phyloP scores from a whole-genome alignment of 2,797 vertebrate genomes.

The Acrossocheilus fasciatus region DNA sequence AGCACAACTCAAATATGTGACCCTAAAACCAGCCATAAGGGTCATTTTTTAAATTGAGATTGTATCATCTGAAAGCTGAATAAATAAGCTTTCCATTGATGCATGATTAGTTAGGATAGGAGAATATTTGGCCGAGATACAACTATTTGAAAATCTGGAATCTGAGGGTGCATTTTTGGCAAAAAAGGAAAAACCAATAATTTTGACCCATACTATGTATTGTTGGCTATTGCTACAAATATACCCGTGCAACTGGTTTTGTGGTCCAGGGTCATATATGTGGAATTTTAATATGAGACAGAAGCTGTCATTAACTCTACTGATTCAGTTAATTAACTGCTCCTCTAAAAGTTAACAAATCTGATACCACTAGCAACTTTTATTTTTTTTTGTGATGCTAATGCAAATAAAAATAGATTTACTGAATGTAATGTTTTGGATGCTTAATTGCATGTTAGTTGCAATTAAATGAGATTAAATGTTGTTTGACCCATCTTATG shows the following conservation, averaged over 20 bases:
- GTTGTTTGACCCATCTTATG: not conserved
- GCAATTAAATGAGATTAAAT: not conserved
- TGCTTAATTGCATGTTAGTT: not conserved
- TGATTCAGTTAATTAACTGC: not conserved
- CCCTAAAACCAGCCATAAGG: not conserved
- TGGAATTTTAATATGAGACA: not conserved
- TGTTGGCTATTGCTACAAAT: constrained; percentile 1
- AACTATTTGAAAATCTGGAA: not conserved
- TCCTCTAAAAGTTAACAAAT: not conserved
- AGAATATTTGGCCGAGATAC: not conserved
- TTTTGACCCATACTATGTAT: no score
- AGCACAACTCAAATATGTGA: not conserved
- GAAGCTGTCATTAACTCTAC: not conserved
- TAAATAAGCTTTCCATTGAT: not conserved
- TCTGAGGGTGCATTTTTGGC: not conserved
- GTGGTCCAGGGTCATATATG: not conserved
- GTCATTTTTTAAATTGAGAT: no score
- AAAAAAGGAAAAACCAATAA: no score
- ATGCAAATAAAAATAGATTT: not conserved
- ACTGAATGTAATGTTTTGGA: not conserved
- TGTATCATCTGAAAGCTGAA: no score
- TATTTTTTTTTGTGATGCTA: not conserved
- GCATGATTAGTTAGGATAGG: not conserved
- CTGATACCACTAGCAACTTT: not conserved
- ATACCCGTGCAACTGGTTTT: not conserved